Conservation (phyloP, 2,888 invertebrate species). For the Teleiodes luculella region DNA sequence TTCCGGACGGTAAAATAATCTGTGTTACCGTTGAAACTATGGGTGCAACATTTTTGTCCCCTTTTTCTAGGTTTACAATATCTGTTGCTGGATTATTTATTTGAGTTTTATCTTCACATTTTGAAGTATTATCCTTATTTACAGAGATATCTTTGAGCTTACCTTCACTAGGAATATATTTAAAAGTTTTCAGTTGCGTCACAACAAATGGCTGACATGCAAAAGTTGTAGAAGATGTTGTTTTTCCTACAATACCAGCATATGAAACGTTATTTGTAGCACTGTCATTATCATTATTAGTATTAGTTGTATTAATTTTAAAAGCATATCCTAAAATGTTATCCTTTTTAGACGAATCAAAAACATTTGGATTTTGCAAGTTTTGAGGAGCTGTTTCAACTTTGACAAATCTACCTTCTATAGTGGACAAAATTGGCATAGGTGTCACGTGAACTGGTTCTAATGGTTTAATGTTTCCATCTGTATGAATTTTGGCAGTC, state of each 20-base stretch:
- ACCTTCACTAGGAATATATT: neutral
- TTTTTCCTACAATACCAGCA: neutral
- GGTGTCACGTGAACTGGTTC: constrained; percentile 62
- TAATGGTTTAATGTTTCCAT: constrained; percentile 55
- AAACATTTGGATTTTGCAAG: neutral
- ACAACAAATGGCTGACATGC: neutral
- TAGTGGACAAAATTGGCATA: constrained; percentile 61
- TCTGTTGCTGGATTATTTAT: neutral
- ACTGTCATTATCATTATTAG: neutral
- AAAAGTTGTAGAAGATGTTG: neutral
- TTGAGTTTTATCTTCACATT: neutral
- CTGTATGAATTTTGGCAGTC: constrained; percentile 69
- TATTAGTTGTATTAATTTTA: neutral
- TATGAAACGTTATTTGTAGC: neutral
- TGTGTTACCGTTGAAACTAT: neutral
- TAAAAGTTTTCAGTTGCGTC: neutral
- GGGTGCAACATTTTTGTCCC: neutral
- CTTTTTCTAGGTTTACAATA: neutral
- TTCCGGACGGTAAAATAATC: neutral
- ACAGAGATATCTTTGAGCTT: neutral
- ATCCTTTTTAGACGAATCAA: constrained; percentile 12
- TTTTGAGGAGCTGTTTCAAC: constrained; percentile 25
- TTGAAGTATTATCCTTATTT: neutral
- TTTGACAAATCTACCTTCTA: constrained; percentile 50
- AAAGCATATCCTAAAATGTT: neutral